A percentile compares a stretch with the other conserved stretches of the same genome.
phyloP scores from a whole-genome alignment of 2,113 vertebrate genomes.

The Zosterops borbonicus region DNA sequence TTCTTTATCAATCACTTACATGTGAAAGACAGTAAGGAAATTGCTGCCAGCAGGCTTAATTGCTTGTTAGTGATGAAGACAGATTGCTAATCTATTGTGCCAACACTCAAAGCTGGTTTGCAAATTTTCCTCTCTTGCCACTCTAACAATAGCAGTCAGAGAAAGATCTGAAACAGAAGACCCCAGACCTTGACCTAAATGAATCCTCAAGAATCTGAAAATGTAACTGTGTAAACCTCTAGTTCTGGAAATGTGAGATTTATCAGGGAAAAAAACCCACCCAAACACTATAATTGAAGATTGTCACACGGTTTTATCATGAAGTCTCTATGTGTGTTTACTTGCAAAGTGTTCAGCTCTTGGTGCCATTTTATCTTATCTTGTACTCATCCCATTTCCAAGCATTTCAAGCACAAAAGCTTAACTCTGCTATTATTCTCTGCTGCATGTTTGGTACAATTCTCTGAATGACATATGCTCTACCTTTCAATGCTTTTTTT shows the following conservation, averaged over 20 bases:
- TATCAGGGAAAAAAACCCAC: background rate
- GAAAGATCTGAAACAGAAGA: background rate
- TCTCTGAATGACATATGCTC: background rate
- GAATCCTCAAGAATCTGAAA: background rate
- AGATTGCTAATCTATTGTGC: background rate
- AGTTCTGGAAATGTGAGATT: background rate
- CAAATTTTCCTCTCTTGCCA: background rate
- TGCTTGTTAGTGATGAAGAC: background rate
- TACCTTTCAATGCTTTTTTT: background rate
- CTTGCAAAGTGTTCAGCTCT: background rate
- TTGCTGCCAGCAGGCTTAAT: background rate
- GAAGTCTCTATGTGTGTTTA: background rate
- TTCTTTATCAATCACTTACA: background rate
- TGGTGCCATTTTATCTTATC: background rate
- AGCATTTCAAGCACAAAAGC: background rate
- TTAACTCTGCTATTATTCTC: background rate
- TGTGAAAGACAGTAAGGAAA: background rate
- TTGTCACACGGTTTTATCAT: background rate
- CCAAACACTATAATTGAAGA: background rate
- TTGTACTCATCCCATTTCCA: background rate
- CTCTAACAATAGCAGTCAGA: background rate
- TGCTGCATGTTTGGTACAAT: background rate
- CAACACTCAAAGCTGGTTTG: background rate
- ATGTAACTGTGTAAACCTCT: background rate
- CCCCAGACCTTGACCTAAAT: background rate